These are phyloP conservation scores for Tringa solitaria DNA, from an alignment of 2,113 vertebrate species.

Conservation along the genomic window DNA sequence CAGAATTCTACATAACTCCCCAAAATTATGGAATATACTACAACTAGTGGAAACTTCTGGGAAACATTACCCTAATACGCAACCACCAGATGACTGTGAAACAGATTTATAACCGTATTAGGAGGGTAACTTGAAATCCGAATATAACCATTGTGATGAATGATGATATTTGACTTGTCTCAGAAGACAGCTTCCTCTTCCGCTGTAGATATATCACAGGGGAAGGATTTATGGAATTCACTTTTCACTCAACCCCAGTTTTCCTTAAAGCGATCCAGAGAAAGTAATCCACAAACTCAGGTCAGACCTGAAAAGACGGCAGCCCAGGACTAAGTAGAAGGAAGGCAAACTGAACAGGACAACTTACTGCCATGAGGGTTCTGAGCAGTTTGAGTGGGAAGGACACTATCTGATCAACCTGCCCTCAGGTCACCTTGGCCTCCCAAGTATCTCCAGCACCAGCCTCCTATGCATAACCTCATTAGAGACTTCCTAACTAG, in stretches of 20 bases:
- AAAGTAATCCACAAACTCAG: not conserved
- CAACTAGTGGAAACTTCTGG: not conserved
- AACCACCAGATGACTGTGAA: not conserved
- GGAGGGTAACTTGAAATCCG: not conserved
- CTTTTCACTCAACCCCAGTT: not conserved
- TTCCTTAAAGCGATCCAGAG: not conserved
- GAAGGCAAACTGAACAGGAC: not conserved
- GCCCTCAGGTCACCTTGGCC: not conserved
- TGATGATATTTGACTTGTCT: not conserved
- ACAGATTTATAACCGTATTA: not conserved
- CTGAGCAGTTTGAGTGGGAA: not conserved
- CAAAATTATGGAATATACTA: not conserved
- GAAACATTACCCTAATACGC: not conserved
- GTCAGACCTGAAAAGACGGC: not conserved
- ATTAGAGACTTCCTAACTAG: not conserved
- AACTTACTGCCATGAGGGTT: not conserved
- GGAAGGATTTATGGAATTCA: not conserved
- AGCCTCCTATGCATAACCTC: not conserved
- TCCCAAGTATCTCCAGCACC: not conserved
- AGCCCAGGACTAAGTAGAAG: not conserved
- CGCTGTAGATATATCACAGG: not conserved
- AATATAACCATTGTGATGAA: not conserved
- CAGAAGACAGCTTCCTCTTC: not conserved
- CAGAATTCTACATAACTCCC: not conserved
- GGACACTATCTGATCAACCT: not conserved